Evolutionary conservation across 2,797 vertebrate species (phyloP), one percentile per base, ranked within the genome.

Genomic region (Hemibagrus guttatus): DNA sequence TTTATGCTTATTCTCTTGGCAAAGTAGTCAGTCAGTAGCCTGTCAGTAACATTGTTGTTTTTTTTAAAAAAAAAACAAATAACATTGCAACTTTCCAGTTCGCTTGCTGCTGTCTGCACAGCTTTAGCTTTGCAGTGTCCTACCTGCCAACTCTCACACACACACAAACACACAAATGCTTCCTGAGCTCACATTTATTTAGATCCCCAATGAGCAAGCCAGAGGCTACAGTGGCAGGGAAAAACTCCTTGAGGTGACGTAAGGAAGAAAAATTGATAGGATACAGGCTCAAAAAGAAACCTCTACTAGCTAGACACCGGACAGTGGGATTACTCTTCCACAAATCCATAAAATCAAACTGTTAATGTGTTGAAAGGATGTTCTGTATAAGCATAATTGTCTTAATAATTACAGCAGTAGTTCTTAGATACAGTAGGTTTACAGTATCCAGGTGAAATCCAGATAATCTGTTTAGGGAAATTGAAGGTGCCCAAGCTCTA

Each of bases 1-100:
- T 49, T 31, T 79, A 28, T 23, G 17, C 52, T 59, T 61, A 13
- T 26, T 31, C 76, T 80, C 21, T 80, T 80, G 56, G 11, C 78
- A 80, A 80, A 58, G 76, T 79, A 80, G 21, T 26, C 56, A 79
- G 49, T 56, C 49, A 31, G 7, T 28, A 78, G 56, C 31, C 52
- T 39, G 54, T 42, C 35, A n/a, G 35, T 61, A 39, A 74, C 26
- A 13, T 54, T 21, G n/a, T n/a, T 81, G 35, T 39, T 39, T 39
- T 39, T 39, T 39, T 39, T 4, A 39, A 39, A 39, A 39, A 39
- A 1, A 26, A 59, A 58, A 76, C 49, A 49, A 80, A 58, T 23
- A 35, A 58, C 8, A 58, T 23, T 58, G 28, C 13, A 79, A 79
- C 52, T 79, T 79, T 79, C 16, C 28, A 78, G 14, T 6, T 78